These are phyloP conservation scores for Sebastes nivosus DNA, from an alignment of 2,797 vertebrate genomes.

Conservation along the genomic window DNA sequence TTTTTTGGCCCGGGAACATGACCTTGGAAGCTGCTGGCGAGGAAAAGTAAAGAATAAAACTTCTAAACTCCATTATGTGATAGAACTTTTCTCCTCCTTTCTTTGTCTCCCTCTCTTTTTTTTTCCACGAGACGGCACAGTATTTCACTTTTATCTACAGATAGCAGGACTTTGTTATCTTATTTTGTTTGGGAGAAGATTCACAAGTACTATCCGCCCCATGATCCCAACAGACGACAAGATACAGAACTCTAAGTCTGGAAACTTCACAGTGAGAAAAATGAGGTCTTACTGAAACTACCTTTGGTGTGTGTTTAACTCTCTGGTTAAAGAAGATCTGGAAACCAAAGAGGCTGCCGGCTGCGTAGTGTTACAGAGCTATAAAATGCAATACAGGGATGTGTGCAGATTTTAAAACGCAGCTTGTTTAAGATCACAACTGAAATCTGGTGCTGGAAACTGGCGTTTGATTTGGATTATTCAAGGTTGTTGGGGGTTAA, in stretches of 20 bases:
- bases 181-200: conserved; percentile 80
- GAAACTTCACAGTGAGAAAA: conserved; percentile 81
- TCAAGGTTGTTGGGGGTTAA: conserved; percentile 4
- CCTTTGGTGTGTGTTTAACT: conserved; percentile 71
- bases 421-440: conserved; percentile 5
- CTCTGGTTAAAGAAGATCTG: conserved; percentile 56
- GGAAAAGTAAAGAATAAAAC: conserved; percentile 70
- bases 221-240: conserved; percentile 79
- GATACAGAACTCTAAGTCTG: conserved; percentile 81
- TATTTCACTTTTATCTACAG: conserved; percentile 86
- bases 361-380: conserved; percentile 5
- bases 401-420: conserved; percentile 15
- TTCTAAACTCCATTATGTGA: conserved; percentile 81
- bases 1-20: conserved; percentile 70
- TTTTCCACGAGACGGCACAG: conserved; percentile 72
- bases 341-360: conserved; percentile 24
- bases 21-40: conserved; percentile 75
- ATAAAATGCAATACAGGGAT: conserved; percentile 3
- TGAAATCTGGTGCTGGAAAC: neutral
- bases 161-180: conserved; percentile 85
- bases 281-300: conserved; percentile 77
- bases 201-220: conserved; percentile 73
- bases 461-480: neutral
- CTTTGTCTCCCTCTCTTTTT: conserved; percentile 61
- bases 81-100: conserved; percentile 63